Conservation (phyloP, 2,113 vertebrate species). For the Hepsetus odoe region DNA sequence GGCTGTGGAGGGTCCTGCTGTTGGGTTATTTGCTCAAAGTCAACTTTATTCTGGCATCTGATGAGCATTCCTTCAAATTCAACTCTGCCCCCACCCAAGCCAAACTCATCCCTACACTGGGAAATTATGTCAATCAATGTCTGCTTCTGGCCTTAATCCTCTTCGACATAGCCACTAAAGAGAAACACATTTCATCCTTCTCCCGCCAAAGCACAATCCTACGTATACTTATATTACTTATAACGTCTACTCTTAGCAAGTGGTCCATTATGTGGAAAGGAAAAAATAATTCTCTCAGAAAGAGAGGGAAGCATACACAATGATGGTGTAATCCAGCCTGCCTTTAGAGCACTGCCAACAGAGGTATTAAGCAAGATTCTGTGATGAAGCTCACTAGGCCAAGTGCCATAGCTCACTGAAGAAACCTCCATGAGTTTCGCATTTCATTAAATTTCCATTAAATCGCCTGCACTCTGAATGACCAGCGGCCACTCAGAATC, state of each 20-base stretch:
- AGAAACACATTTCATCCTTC: constrained; percentile 54
- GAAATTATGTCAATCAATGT: constrained; percentile 67
- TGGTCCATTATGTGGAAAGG: constrained; percentile 59
- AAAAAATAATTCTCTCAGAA: constrained; percentile 46
- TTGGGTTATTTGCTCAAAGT: constrained; percentile 56
- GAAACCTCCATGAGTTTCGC: background rate
- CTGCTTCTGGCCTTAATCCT: constrained; percentile 53
- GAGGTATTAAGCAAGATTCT: background rate
- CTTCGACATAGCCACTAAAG: constrained; percentile 55
- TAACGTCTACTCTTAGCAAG: constrained; percentile 49
- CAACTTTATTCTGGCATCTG: constrained; percentile 68
- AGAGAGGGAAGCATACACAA: constrained; percentile 68
- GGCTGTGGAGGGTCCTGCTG: constrained; percentile 53
- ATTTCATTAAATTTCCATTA: background rate
- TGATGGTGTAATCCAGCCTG: constrained; percentile 71
- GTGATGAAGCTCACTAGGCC: background rate
- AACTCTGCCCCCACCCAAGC: constrained; percentile 56
- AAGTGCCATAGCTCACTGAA: constrained; percentile 4
- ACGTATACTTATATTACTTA: constrained; percentile 53
- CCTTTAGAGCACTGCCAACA: constrained; percentile 39
- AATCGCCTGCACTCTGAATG: background rate
- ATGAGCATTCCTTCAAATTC: constrained; percentile 54
- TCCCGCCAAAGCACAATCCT: constrained; percentile 50
- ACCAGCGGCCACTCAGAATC: background rate
- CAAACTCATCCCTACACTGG: constrained; percentile 54